Conservation (phyloP, 2,797 vertebrate species). For the Atherinosoma microstoma region DNA sequence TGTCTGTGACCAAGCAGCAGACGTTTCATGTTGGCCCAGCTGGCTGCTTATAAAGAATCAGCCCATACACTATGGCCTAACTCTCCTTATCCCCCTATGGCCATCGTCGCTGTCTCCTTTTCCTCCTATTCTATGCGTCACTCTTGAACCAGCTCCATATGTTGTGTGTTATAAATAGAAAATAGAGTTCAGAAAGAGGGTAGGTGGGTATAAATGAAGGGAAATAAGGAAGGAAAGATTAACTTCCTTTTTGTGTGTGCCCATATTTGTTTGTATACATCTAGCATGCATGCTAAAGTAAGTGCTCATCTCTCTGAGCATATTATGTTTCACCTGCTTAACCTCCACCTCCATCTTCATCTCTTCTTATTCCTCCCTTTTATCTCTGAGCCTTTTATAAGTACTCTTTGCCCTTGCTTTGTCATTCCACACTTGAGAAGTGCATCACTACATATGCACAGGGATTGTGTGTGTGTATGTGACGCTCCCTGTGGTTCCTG, state of each 20-base stretch:
- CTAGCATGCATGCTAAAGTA: slow-evolving; percentile 20
- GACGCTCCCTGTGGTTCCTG: slow-evolving; percentile 53
- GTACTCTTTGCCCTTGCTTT: slow-evolving; percentile 56
- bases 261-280: slow-evolving; percentile 24
- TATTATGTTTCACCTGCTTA: slow-evolving; percentile 51
- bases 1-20: slow-evolving; percentile 51
- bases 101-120: slow-evolving; percentile 4
- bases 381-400: slow-evolving; percentile 38
- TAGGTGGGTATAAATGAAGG: background rate
- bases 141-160: slow-evolving; percentile 17
- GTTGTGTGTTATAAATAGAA: slow-evolving; percentile 46
- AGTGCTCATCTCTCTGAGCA: slow-evolving; percentile 36
- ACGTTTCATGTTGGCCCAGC: slow-evolving; percentile 57
- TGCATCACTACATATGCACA: slow-evolving; percentile 52
- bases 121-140: background rate
- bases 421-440: slow-evolving; percentile 51
- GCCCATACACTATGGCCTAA: background rate
- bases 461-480: background rate
- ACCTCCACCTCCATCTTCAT: slow-evolving; percentile 44
- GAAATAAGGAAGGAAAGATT: slow-evolving; percentile 1
- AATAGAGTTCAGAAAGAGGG: slow-evolving; percentile 11
- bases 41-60: slow-evolving; percentile 33
- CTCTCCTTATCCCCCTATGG: slow-evolving; percentile 20
- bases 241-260: slow-evolving; percentile 22
- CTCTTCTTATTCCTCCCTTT: slow-evolving; percentile 37